Evolutionary conservation across 2,888 invertebrate genomes (phyloP), one percentile per base, ranked within the genome.

Genomic region (Agriopis marginaria): DNA sequence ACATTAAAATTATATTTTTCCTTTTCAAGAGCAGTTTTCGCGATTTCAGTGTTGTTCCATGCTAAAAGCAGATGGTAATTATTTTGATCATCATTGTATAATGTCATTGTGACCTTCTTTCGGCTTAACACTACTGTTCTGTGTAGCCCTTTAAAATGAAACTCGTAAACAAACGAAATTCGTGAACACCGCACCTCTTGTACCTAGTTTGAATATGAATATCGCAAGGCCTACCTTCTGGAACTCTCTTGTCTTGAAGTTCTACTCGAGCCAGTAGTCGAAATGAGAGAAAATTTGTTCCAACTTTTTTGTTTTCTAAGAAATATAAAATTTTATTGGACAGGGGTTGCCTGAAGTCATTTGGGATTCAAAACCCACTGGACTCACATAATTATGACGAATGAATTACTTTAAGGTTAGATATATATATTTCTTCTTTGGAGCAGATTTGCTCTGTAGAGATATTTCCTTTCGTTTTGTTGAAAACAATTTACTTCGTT

Each of bases 151-250:
- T 3, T 32, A 79, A 83, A 81, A 85, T 84, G 79, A 78, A 81
- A 80, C 74, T 80, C 79, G 77, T 83, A 84, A 85, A 83, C 81
- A 84, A 84, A 82, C 83, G 75, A 79, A 76, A 77, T 76, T 76
- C 78, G 75, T 76, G 74, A 72, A 44, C 66, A 55, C 61, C 70
- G 42, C 63, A 62, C 68, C 53, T 66, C 59, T 39, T 45, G 60
- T 67, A 65, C 70, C 73, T 80, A 79, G 79, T 79, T 79, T 76
- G 72, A 77, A 81, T 82, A 79, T 79, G 76, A 82, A 79, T 77
- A 55, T 59, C 54, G 60, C 60, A 69, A 75, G 77, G 49, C 59
- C 63, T 62, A 62, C 66, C 47, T 47, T 8, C 5, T 32, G 44
- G n/a, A 17, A 47, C 32, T 54, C 53, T 62, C 45, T 50, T 47